Evolutionary conservation across 2,888 invertebrate species (phyloP).

Genomic region (Ommatoiulus sabulosus): DNA sequence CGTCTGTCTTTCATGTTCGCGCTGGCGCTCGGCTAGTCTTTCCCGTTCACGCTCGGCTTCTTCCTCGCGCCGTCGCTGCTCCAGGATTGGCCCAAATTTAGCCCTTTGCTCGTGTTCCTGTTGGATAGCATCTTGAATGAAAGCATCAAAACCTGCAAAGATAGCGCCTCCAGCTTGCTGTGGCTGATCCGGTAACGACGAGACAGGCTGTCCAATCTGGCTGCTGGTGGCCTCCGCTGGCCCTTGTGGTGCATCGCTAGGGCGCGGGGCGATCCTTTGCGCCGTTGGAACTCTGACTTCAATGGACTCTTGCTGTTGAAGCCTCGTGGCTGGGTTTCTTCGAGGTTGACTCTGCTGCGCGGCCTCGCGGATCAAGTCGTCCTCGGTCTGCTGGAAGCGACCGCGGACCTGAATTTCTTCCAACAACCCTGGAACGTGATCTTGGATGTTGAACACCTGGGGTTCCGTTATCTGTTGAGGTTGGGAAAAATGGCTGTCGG

Average conservation of each 20-base stretch:
- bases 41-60: background rate
- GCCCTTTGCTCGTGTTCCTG: slow-evolving; percentile 49
- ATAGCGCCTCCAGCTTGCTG: background rate
- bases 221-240: background rate
- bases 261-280: background rate
- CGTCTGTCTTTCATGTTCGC: background rate
- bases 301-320: slow-evolving; percentile 37
- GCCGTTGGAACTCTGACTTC: background rate
- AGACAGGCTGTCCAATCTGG: background rate
- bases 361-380: background rate
- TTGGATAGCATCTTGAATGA: slow-evolving; percentile 47
- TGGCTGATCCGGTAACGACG: background rate
- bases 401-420: slow-evolving; percentile 39
- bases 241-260: background rate
- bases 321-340: background rate
- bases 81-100: background rate
- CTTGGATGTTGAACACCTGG: slow-evolving; percentile 26
- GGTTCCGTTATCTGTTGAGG: background rate
- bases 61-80: slow-evolving; percentile 20
- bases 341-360: background rate
- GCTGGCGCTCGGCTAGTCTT: background rate
- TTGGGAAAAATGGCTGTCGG: background rate
- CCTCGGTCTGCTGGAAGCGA: slow-evolving; percentile 10
- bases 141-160: slow-evolving; percentile 53
- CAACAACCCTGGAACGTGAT: background rate